Evolutionary conservation across 2,113 vertebrate genomes (phyloP), one percentile per base, ranked within the genome.

Genomic region (Crypturellus undulatus): DNA sequence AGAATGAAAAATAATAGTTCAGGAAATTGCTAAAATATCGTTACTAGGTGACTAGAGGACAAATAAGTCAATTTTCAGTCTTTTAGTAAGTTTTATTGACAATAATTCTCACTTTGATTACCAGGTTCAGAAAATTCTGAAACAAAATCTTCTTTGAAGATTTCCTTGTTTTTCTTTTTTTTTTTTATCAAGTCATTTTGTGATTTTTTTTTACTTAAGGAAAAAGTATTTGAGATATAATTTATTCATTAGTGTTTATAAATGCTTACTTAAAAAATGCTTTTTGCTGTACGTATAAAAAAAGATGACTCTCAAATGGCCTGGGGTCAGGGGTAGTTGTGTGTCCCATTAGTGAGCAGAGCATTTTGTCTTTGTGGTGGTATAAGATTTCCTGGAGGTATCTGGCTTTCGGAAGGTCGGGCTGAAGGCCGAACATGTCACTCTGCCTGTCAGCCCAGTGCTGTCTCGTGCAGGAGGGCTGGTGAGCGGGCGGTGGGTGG

Each of bases 341-440:
- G 26, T 49, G 30, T 60, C 82, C 78, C 42, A 43, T 81, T 87
- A 87, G n/a, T 4, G 26, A 72, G 59, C 68, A 84, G n/a, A 79
- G 63, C 62, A 45, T 67, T 91, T 89, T 0, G 15, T n/a, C 30
- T 87, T 90, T 76, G 67, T 64, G 64, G 30, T 59, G 54, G 89
- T 84, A 72, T 47, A 69, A 87, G 77, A 90, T 94, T 90, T 92
- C 83, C 86, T 92, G 69, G 59, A 90, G 82, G 71, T 75, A 67
- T 52, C 54, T 73, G 56, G 42, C 38, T 76, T 76, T 62, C 49
- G 24, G 28, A 52, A 32, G 34, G n/a, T 43, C 32, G 65, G 34
- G 83, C 36, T 68, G 67, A 78, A 87, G 64, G 68, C 70, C 1
- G 4, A 68, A 59, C 82, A 75, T 87, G 68, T 88, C 87, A 82